phyloP scores from a whole-genome alignment of 2,113 vertebrate species.

The Misgurnus anguillicaudatus region DNA sequence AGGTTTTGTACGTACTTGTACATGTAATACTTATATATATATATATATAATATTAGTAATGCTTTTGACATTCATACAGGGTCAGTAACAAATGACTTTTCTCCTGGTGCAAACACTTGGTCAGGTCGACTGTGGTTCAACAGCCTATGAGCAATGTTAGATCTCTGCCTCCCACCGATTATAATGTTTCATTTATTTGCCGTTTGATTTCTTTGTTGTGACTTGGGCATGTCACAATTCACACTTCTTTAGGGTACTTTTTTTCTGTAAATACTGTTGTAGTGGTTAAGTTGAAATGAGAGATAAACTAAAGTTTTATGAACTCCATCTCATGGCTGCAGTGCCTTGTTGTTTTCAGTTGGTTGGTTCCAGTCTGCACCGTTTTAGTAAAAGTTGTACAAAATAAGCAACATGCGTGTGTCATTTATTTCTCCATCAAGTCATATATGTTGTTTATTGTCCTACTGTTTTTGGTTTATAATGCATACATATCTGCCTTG shows the following conservation, averaged over 20 bases:
- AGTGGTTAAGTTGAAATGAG: slow-evolving; percentile 46
- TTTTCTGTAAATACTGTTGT: slow-evolving; percentile 54
- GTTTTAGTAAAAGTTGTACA: slow-evolving; percentile 69
- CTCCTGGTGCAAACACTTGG: slow-evolving; percentile 40
- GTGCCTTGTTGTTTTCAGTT: slow-evolving; percentile 65
- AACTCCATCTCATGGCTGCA: slow-evolving; percentile 60
- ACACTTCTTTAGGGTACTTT: slow-evolving; percentile 33
- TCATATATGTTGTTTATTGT: not conserved
- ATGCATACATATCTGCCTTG: not conserved
- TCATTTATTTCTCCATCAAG: slow-evolving; percentile 25
- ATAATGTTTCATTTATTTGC: slow-evolving; percentile 18
- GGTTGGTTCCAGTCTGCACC: slow-evolving; percentile 64
- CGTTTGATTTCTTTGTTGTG: slow-evolving; percentile 27
- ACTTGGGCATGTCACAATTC: slow-evolving; percentile 10
- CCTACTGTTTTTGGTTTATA: no score
- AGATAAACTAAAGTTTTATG: slow-evolving; percentile 43
- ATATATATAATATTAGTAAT: slow-evolving; percentile 40
- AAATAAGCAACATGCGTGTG: slow-evolving; percentile 44
- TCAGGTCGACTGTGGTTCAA: slow-evolving; percentile 32
- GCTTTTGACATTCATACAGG: slow-evolving; percentile 38
- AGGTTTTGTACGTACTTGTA: slow-evolving; percentile 23
- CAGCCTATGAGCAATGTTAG: slow-evolving; percentile 38
- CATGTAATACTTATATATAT: slow-evolving; percentile 36
- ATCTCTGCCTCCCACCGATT: slow-evolving; percentile 47
- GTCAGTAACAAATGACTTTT: slow-evolving; percentile 36